phyloP scores from a whole-genome alignment of 2,113 vertebrate species.

The Mesembrinibis cayennensis region DNA sequence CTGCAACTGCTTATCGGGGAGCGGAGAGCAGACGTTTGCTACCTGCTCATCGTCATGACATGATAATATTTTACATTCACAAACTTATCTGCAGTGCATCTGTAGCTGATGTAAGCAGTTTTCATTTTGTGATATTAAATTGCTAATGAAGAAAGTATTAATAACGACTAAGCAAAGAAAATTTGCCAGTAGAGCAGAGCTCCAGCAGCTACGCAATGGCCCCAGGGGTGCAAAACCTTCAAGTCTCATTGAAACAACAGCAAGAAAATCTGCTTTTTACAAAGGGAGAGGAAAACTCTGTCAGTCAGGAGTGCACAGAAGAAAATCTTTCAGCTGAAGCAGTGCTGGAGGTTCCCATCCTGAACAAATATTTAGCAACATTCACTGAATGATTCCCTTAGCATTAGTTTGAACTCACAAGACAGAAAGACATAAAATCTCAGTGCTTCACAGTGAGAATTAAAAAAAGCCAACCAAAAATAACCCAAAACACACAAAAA shows the following conservation, averaged over 20 bases:
- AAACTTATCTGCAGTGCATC: background rate
- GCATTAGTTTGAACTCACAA: background rate
- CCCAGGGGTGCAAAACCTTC: background rate
- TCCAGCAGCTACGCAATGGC: background rate
- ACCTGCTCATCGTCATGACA: background rate
- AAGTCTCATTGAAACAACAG: background rate
- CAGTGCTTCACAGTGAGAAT: background rate
- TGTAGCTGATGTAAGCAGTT: background rate
- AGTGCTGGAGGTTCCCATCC: background rate
- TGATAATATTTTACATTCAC: background rate
- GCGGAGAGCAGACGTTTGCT: background rate
- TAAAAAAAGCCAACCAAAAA: background rate
- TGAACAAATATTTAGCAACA: background rate
- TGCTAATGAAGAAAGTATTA: slow-evolving; percentile 22
- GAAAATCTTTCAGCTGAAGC: background rate
- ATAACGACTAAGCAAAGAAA: slow-evolving; percentile 15
- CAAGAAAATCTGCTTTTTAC: background rate
- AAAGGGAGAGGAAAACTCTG: background rate
- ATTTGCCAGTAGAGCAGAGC: background rate
- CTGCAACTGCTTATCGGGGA: background rate
- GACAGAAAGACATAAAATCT: background rate
- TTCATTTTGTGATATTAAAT: background rate
- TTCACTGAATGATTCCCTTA: background rate
- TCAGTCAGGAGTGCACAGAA: background rate
- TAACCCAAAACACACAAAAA: background rate